Percentiles rank a stretch among this genome's conserved stretches.
These are phyloP conservation scores for Danio choprae DNA, from an alignment of 2,797 vertebrate species.

Conservation along the genomic window DNA sequence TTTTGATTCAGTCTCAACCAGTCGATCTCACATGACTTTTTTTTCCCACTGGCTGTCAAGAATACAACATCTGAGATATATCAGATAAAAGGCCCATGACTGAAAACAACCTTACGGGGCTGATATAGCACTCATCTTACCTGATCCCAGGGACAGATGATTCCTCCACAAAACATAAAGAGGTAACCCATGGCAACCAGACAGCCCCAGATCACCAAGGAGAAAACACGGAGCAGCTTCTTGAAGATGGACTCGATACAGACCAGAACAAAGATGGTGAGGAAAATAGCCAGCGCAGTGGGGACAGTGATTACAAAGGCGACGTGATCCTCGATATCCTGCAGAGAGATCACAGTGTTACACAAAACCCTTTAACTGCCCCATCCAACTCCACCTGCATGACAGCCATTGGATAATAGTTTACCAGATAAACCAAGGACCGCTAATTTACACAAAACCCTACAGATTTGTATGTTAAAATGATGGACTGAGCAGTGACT, in stretches of 20 bases:
- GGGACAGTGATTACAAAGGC: conserved; percentile 97
- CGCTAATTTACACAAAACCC: conserved; percentile 6
- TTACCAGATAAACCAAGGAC: conserved; percentile 21
- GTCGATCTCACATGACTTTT: not conserved
- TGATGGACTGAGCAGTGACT: not conserved
- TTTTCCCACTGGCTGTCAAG: conserved; percentile 9
- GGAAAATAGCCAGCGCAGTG: conserved; percentile 96
- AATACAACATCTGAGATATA: conserved; percentile 13
- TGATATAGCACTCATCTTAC: conserved; percentile 74
- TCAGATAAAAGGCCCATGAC: conserved; percentile 19
- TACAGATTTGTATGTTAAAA: not conserved
- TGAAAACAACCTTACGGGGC: conserved; percentile 42
- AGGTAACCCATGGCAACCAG: conserved; percentile 97
- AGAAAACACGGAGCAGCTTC: conserved; percentile 94
- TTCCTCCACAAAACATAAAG: conserved; percentile 97
- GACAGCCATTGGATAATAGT: conserved; percentile 20
- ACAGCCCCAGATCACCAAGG: conserved; percentile 93
- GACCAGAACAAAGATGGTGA: conserved; percentile 94
- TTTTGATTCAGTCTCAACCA: not conserved
- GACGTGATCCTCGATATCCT: conserved; percentile 93
- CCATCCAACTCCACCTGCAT: not conserved
- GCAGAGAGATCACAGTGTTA: conserved; percentile 45
- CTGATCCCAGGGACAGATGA: conserved; percentile 98
- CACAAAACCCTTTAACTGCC: conserved; percentile 12
- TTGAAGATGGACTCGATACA: conserved; percentile 96